Evolutionary conservation across 2,113 vertebrate species (phyloP).

Genomic region (Oryzias melastigma): DNA sequence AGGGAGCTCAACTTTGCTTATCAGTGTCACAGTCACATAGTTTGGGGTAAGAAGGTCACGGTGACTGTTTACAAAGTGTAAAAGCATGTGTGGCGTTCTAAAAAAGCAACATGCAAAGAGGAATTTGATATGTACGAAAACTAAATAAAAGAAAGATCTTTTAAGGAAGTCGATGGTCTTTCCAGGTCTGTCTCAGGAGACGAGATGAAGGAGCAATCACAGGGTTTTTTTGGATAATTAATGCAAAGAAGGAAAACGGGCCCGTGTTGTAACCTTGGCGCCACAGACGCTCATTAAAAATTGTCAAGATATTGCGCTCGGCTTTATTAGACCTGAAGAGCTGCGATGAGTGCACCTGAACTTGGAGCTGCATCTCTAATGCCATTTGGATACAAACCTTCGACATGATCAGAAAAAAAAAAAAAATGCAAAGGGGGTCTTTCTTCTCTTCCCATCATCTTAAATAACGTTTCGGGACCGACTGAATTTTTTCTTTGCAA

Average conservation of each 20-base stretch:
- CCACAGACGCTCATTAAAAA: conserved; percentile 24
- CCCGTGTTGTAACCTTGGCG: conserved; percentile 43
- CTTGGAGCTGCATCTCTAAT: conserved; percentile 4
- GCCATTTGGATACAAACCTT: conserved; percentile 12
- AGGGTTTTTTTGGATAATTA: conserved; percentile 9
- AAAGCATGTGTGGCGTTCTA: not conserved
- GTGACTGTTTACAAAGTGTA: conserved; percentile 1
- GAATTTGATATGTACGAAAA: not conserved
- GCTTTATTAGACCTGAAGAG: conserved; percentile 5
- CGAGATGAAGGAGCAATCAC: not conserved
- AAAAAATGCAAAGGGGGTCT: not conserved
- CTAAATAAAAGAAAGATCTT: not conserved
- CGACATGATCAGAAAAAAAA: conserved; percentile 4
- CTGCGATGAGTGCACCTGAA: conserved; percentile 11
- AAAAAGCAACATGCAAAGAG: not conserved
- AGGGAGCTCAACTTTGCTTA: conserved; percentile 32
- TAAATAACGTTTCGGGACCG: conserved; percentile 10
- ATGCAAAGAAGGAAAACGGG: conserved; percentile 24
- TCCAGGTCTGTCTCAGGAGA: not conserved
- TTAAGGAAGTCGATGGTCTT: not conserved
- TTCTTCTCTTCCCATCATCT: conserved; percentile 6
- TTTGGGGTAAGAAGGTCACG: conserved; percentile 29
- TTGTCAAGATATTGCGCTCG: not conserved
- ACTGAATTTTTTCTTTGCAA: conserved; percentile 9
- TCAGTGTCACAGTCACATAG: conserved; percentile 55